Evolutionary conservation across 2,797 vertebrate species (phyloP).

Genomic region (Sebastes paucispinis): DNA sequence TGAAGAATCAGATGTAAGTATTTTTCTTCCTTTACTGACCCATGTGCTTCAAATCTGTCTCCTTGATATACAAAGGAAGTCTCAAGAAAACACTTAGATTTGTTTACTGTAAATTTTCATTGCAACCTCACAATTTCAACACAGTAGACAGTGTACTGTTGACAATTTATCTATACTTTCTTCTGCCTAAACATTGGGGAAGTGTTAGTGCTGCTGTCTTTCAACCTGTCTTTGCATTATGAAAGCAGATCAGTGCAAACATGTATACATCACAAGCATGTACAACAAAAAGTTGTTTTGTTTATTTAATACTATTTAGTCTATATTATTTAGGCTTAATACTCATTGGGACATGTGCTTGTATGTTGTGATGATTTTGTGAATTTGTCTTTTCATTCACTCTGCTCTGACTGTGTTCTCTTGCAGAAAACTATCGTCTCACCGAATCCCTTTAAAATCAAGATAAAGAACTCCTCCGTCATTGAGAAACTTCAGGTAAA

Average conservation of each 20-base stretch:
- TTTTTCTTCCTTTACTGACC: not conserved
- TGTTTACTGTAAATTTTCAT: slow-evolving; percentile 6
- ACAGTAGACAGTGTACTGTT: not conserved
- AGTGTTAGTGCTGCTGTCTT: not conserved
- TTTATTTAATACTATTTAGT: not conserved
- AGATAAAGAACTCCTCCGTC: slow-evolving; percentile 74
- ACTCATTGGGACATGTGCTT: not conserved
- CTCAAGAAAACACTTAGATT: not conserved
- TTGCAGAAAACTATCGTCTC: slow-evolving; percentile 64
- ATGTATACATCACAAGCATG: not conserved
- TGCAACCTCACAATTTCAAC: not conserved
- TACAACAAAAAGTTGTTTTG: not conserved
- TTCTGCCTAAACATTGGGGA: not conserved
- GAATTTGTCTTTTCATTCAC: not conserved
- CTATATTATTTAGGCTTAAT: not conserved
- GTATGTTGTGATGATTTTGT: not conserved
- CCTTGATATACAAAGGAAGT: not conserved
- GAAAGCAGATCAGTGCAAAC: not conserved
- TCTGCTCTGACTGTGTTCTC: not conserved
- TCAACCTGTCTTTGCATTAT: not conserved
- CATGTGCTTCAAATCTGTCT: not conserved
- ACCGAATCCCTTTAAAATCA: slow-evolving; percentile 69
- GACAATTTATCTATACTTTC: not conserved
- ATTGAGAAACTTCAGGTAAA: slow-evolving; percentile 83
- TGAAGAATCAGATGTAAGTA: slow-evolving; percentile 64